Evolutionary conservation across 2,113 vertebrate genomes (phyloP).

Genomic region (Hipposideros armiger): DNA sequence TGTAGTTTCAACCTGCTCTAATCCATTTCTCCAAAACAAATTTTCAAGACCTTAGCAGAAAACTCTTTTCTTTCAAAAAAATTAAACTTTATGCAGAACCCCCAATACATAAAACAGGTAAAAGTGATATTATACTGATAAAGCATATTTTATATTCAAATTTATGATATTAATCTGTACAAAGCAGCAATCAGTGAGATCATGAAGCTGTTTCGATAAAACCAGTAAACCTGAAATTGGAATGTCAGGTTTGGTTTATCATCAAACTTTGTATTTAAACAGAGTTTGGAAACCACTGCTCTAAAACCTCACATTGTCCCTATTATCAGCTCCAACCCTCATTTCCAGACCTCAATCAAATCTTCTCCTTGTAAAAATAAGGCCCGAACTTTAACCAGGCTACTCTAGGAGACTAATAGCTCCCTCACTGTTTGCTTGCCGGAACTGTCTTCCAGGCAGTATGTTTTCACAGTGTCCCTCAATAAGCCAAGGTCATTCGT

Average conservation of each 20-base stretch:
- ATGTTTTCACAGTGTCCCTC: neutral
- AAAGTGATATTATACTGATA: neutral
- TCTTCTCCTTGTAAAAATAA: neutral
- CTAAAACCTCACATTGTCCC: neutral
- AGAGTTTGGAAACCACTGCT: conserved; percentile 22
- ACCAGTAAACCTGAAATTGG: neutral
- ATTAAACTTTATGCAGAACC: neutral
- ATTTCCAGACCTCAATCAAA: neutral
- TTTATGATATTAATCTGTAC: neutral
- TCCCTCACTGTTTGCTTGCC: neutral
- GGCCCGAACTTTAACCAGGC: neutral
- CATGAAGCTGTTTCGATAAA: neutral
- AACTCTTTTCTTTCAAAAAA: conserved; percentile 14
- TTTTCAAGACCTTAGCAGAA: neutral
- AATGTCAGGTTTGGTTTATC: neutral
- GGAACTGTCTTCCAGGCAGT: neutral
- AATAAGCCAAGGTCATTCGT: neutral
- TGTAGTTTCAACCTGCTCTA: conserved; percentile 10
- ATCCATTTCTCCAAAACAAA: neutral
- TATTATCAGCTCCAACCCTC: neutral
- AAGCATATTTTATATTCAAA: neutral
- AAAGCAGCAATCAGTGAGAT: conserved; percentile 17
- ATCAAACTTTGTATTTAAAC: conserved; percentile 2
- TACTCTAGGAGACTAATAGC: neutral
- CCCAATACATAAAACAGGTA: neutral